phyloP scores from a whole-genome alignment of 92 coral and sea anemone genomes.

The Porites rus region DNA sequence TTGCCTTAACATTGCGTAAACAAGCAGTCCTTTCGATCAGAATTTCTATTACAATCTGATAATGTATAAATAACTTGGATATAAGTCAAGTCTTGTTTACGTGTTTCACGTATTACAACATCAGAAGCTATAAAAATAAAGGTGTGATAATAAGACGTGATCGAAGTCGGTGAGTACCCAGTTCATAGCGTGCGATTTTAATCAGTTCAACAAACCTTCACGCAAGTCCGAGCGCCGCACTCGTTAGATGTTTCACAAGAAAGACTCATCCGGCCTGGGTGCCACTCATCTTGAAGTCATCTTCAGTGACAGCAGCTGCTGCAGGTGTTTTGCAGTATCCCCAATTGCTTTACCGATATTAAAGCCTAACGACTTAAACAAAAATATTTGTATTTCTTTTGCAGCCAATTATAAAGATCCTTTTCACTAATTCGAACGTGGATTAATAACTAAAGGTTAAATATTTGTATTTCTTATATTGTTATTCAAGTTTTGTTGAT shows the following conservation, averaged over 20 bases:
- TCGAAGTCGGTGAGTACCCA: no score
- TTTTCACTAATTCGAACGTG: background rate
- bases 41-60: background rate
- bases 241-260: constrained; percentile 16
- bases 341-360: background rate
- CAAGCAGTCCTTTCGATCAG: background rate
- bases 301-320: no score
- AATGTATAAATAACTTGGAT: background rate
- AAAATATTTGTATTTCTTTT: background rate
- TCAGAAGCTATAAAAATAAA: background rate
- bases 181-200: background rate
- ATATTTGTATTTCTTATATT: constrained; percentile 3
- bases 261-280: background rate
- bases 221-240: background rate
- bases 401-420: constrained; percentile 8
- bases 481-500: constrained; percentile 5
- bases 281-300: background rate
- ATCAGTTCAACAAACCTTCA: no score
- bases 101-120: background rate
- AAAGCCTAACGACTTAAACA: background rate
- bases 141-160: background rate
- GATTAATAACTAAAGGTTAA: background rate
- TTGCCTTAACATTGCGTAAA: constrained; percentile 6
- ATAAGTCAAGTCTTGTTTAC: background rate
- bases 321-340: constrained; percentile 18